Percentiles rank a stretch among this genome's conserved stretches.
phyloP scores from a whole-genome alignment of 2,888 invertebrate species.

The Nephrotoma guestfalica region DNA sequence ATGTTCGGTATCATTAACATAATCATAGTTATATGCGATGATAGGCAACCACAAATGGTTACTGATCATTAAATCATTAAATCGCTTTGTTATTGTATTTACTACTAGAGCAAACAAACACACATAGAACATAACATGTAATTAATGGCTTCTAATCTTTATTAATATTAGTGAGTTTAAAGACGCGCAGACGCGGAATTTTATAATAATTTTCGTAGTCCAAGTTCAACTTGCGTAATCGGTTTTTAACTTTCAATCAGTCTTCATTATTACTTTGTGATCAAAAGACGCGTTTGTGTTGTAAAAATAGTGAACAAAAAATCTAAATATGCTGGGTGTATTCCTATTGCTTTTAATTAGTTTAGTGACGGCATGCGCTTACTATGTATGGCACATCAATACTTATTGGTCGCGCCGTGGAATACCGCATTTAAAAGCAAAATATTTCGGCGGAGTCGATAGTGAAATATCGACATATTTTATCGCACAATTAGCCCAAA shows the following conservation, averaged over 20 bases:
- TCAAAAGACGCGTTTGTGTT: background rate
- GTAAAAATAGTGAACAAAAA: background rate
- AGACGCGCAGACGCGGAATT: too few species aligned
- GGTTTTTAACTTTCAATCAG: background rate
- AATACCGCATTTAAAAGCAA: background rate
- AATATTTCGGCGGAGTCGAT: background rate
- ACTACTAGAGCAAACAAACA: too few species aligned
- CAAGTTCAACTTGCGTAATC: too few species aligned
- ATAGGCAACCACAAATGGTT: too few species aligned
- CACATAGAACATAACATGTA: too few species aligned
- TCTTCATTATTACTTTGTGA: background rate
- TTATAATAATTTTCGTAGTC: too few species aligned
- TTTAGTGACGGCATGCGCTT: background rate
- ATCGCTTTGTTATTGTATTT: too few species aligned
- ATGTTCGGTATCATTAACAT: too few species aligned
- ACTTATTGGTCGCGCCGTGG: background rate
- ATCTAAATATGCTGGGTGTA: background rate
- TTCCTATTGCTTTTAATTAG: background rate
- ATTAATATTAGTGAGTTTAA: too few species aligned
- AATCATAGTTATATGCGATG: too few species aligned
- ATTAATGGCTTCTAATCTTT: too few species aligned
- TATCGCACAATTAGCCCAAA: background rate
- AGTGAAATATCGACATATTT: background rate
- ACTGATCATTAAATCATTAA: too few species aligned
- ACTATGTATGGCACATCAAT: background rate